Evolutionary conservation across 2,797 vertebrate species (phyloP).

Genomic region (Falco naumanni): DNA sequence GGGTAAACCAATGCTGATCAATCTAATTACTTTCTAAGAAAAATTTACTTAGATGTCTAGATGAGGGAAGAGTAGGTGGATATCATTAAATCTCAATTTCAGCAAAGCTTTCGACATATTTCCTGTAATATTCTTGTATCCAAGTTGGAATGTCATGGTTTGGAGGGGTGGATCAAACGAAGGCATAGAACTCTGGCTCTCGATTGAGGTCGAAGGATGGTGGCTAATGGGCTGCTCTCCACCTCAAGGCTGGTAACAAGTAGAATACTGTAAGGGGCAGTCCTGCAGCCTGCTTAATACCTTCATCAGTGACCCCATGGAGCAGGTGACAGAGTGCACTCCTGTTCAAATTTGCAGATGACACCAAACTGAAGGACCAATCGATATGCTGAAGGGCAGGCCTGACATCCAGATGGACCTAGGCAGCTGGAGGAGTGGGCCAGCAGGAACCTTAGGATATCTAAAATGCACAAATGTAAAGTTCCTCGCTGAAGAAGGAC

Average conservation of each 20-base stretch:
- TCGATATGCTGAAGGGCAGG: background rate
- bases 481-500: background rate
- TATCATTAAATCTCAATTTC: background rate
- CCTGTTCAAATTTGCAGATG: background rate
- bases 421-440: too few species aligned
- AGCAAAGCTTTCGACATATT: background rate
- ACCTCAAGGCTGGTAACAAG: background rate
- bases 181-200: background rate
- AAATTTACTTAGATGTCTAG: background rate
- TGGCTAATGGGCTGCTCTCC: background rate
- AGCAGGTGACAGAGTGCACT: background rate
- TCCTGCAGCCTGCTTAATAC: background rate
- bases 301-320: background rate
- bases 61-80: background rate
- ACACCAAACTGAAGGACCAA: background rate
- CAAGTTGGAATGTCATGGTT: background rate
- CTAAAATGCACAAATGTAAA: background rate
- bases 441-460: background rate
- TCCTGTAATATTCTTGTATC: background rate
- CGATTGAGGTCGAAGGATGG: background rate
- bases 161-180: background rate
- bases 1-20: background rate
- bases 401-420: background rate
- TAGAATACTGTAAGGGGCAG: background rate
- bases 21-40: background rate